These are phyloP conservation scores for Rhopalosiphum padi DNA, from an alignment of 1,140 invertebrate species.

Conservation along the genomic window DNA sequence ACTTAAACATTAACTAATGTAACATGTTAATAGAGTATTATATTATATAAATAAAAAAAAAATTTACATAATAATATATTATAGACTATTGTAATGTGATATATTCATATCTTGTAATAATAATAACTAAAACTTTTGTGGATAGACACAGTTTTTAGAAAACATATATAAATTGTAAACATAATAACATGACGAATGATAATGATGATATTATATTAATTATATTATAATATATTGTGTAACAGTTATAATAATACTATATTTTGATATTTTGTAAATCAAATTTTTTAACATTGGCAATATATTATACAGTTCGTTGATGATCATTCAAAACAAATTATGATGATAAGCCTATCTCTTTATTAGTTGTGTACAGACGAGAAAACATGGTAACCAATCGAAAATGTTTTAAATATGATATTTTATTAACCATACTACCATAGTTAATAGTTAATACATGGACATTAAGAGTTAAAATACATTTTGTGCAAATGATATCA, in stretches of 20 bases:
- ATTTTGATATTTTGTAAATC: not conserved
- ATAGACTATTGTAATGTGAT: constrained; percentile 1
- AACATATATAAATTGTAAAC: not conserved
- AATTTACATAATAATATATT: not conserved
- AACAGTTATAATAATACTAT: not conserved
- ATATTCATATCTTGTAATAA: constrained; percentile 9
- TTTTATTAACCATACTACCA: not conserved
- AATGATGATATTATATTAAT: not conserved
- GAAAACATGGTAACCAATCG: not conserved
- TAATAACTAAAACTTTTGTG: not conserved
- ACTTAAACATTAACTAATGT: not conserved
- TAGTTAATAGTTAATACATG: no score
- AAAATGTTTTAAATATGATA: not conserved
- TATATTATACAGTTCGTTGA: not conserved
- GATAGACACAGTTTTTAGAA: not conserved
- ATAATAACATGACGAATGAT: not conserved
- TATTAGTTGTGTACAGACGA: not conserved
- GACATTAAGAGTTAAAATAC: not conserved
- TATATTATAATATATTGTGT: not conserved
- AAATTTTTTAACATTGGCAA: constrained; percentile 2
- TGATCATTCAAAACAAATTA: not conserved
- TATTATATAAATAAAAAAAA: not conserved
- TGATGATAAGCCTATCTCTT: not conserved
- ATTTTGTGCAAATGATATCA: not conserved
- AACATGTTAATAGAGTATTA: not conserved